Conservation (phyloP, 2,797 vertebrate genomes). For the Presbytis comata region DNA sequence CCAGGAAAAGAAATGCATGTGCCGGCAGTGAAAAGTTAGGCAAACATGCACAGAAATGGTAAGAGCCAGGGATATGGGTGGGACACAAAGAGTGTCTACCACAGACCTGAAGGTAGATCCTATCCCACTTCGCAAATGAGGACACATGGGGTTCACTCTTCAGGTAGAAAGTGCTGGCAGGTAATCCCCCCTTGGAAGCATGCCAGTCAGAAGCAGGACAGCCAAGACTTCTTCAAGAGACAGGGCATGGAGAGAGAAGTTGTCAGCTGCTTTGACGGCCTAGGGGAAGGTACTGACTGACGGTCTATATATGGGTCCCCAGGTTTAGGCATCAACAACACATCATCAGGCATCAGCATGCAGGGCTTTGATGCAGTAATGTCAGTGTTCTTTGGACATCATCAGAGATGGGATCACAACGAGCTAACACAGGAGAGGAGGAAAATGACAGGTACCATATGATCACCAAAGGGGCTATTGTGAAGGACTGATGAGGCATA, state of each 20-base stretch:
- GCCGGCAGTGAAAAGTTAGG: not conserved
- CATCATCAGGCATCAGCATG: not conserved
- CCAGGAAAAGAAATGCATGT: conserved; percentile 30
- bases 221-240: not conserved
- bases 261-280: not conserved
- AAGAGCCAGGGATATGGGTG: not conserved
- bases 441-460: not conserved
- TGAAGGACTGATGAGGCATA: not conserved
- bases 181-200: not conserved
- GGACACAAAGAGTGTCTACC: not conserved
- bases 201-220: not conserved
- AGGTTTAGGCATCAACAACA: not conserved
- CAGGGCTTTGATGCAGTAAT: not conserved
- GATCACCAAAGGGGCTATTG: not conserved
- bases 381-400: not conserved
- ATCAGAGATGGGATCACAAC: not conserved
- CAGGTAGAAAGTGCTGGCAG: not conserved
- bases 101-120: not conserved
- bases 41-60: not conserved
- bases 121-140: not conserved
- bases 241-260: not conserved
- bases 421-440: not conserved
- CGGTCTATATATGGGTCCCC: not conserved
- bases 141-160: not conserved
- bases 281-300: not conserved